A percentile compares a stretch with the other conserved stretches of the same genome.
Evolutionary conservation across 2,888 invertebrate genomes (phyloP).

Genomic region (Abrostola tripartita): DNA sequence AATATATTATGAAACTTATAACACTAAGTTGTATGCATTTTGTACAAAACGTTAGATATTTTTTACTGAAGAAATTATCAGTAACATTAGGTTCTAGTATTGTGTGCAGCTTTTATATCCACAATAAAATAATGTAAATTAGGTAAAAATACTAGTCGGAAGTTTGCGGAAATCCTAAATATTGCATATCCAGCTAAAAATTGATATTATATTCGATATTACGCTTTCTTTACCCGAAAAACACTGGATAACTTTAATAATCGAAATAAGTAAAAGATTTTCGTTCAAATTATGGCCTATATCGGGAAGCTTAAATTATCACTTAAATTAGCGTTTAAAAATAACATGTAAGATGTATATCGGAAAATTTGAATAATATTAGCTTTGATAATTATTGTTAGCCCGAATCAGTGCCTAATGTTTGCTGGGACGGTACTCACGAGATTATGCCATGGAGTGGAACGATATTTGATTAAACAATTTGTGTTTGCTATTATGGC

Average conservation of each 20-base stretch:
- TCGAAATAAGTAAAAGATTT: conserved; percentile 24
- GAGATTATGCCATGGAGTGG: conserved; percentile 73
- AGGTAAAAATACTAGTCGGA: conserved; percentile 80
- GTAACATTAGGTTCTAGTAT: conserved; percentile 61
- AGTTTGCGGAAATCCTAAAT: conserved; percentile 66
- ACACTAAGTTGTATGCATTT: conserved; percentile 73
- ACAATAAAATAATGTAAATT: conserved; percentile 67
- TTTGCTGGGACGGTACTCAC: conserved; percentile 70
- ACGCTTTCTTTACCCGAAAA: conserved; percentile 63
- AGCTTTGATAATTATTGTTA: conserved; percentile 84
- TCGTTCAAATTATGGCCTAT: conserved; percentile 62
- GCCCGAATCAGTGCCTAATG: conserved; percentile 85
- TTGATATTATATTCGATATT: conserved; percentile 71
- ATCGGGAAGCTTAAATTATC: conserved; percentile 64
- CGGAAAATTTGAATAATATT: conserved; percentile 71
- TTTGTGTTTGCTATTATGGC: conserved; percentile 47
- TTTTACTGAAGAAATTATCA: conserved; percentile 75
- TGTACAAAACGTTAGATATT: conserved; percentile 85
- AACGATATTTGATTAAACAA: conserved; percentile 38
- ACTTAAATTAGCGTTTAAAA: conserved; percentile 61
- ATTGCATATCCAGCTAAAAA: conserved; percentile 73
- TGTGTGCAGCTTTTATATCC: conserved; percentile 81
- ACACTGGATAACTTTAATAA: conserved; percentile 60
- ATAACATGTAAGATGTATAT: conserved; percentile 76
- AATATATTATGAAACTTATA: conserved; percentile 68